phyloP scores from a whole-genome alignment of 1,140 invertebrate species.

The Heliconius congener region DNA sequence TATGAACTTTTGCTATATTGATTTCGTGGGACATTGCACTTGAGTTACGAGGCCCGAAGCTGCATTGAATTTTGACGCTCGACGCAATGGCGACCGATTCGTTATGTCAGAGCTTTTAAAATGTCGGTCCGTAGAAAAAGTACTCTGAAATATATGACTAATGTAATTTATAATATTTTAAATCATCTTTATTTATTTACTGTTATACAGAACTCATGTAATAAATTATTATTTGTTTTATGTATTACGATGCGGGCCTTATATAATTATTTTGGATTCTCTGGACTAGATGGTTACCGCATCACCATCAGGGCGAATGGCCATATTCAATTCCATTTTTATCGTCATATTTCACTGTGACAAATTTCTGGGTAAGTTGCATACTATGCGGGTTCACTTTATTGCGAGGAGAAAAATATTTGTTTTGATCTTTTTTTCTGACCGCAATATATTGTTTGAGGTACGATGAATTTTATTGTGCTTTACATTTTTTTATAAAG shows the following conservation, averaged over 20 bases:
- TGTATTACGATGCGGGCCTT: background rate
- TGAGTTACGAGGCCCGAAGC: constrained; percentile 59
- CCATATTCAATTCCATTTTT: constrained; percentile 60
- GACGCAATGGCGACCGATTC: constrained; percentile 65
- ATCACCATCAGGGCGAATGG: constrained; percentile 61
- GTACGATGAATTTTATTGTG: constrained; percentile 6
- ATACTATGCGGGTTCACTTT: constrained; percentile 48
- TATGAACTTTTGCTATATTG: constrained; percentile 61
- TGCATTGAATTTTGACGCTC: constrained; percentile 71
- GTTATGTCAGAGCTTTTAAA: constrained; percentile 37
- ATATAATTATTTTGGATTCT: background rate
- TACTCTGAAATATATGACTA: background rate
- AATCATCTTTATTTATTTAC: background rate
- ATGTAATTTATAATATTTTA: background rate
- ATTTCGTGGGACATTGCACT: constrained; percentile 78
- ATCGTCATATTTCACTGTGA: constrained; percentile 63
- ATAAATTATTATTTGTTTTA: background rate
- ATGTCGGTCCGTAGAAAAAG: background rate
- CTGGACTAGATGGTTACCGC: constrained; percentile 65
- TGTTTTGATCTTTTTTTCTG: constrained; percentile 28
- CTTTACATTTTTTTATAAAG: background rate
- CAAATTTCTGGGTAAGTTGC: constrained; percentile 57
- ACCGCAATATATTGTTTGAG: constrained; percentile 35
- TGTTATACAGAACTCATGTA: background rate
- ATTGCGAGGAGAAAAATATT: constrained; percentile 32